Evolutionary conservation across 2,888 invertebrate species (phyloP).

Genomic region (Eurois occulta): DNA sequence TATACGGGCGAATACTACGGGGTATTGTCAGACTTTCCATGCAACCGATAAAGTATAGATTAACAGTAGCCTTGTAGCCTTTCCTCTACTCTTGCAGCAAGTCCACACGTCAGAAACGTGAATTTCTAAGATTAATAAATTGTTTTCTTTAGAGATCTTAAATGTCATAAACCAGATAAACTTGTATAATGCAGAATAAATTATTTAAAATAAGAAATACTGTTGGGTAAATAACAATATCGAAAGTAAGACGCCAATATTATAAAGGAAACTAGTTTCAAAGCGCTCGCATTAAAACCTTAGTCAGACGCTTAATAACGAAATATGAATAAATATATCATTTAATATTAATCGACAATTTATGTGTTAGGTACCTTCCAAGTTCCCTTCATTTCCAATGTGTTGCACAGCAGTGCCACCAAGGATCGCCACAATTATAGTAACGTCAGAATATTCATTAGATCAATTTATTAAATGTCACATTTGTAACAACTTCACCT

Average conservation of each 20-base stretch:
- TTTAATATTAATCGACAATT: constrained; percentile 19
- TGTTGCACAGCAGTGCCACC: not conserved
- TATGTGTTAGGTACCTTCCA: constrained; percentile 41
- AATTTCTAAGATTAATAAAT: not conserved
- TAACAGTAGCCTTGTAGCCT: not conserved
- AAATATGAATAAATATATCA: constrained; percentile 22
- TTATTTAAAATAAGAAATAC: not conserved
- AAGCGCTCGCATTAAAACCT: not conserved
- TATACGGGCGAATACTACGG: no score
- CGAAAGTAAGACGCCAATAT: constrained; percentile 11
- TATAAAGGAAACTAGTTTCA: constrained; percentile 16
- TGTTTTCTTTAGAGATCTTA: not conserved
- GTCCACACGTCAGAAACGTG: not conserved
- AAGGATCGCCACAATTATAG: constrained; percentile 24
- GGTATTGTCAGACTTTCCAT: not conserved
- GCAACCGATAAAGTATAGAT: not conserved
- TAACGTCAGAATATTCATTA: constrained; percentile 1
- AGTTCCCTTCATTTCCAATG: constrained; percentile 40
- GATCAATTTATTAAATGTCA: constrained; percentile 21
- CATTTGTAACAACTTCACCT: not conserved
- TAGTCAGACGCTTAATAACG: not conserved
- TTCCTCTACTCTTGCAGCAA: no score
- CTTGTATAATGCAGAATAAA: not conserved
- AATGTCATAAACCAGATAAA: not conserved
- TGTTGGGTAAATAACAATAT: constrained; percentile 3